Evolutionary conservation across 1,140 invertebrate genomes (phyloP).

Genomic region (Drosophila kikkawai): DNA sequence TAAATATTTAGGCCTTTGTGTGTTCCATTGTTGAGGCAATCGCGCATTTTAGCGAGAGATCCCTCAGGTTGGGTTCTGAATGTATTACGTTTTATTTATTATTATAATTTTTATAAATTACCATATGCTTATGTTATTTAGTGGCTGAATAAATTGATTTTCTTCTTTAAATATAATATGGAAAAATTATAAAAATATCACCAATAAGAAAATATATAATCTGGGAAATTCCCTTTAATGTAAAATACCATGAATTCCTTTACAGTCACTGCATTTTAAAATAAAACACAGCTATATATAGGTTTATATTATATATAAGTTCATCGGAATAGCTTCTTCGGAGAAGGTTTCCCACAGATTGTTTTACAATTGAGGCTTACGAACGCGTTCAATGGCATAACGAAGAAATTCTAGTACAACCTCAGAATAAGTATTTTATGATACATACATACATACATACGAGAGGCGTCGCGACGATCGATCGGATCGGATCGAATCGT

Average conservation of each 20-base stretch:
- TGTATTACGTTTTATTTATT: constrained; percentile 6
- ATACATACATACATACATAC: neutral
- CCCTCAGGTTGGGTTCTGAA: neutral
- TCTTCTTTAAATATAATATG: no score
- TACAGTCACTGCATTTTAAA: neutral
- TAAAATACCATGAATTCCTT: neutral
- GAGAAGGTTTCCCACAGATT: constrained; percentile 26
- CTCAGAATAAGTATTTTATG: constrained; percentile 7
- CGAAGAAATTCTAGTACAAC: constrained; percentile 15
- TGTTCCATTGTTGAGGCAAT: constrained; percentile 44
- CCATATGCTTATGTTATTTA: no score
- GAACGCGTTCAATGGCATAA: constrained; percentile 49
- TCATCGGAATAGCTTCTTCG: constrained; percentile 5
- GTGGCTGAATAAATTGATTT: no score
- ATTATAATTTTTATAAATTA: neutral
- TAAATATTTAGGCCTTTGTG: constrained; percentile 44
- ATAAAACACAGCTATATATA: neutral
- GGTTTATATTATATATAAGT: neutral
- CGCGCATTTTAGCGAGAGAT: constrained; percentile 2
- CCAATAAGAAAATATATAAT: neutral
- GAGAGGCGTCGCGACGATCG: constrained; percentile 3
- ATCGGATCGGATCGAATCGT: constrained; percentile 9
- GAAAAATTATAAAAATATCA: neutral
- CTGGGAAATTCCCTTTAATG: neutral
- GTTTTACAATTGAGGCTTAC: constrained; percentile 34